Base-by-base conservation (phyloP, 2,888 invertebrate species). In the Oscheius sp. region DNA sequence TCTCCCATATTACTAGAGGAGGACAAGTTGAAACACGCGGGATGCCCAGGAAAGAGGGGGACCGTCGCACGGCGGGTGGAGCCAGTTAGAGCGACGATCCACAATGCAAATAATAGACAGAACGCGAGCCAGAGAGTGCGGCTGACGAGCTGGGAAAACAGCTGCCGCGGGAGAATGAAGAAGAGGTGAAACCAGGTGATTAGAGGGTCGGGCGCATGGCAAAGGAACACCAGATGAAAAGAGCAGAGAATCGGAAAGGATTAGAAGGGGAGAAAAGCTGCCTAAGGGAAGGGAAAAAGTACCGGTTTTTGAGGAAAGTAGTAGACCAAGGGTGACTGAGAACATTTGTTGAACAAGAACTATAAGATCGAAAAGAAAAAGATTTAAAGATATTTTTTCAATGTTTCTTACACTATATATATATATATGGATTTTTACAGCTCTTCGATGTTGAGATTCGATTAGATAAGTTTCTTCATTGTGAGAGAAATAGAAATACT, bases 1-100 rank as follows among this genome's bases (percentile, higher is more conserved):
- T 77, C 77, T 20, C 74, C 73, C 76, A 76, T 76, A 45, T 2
- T 68, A 32, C 17, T 56, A 50, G 17, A 20, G 17, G 17, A 6
- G 4, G 4, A 44, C 22, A 32, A 57, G 57, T 14, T 6, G n/a
- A n/a, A 33, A 32, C 33, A 32, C 28, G 5, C n/a, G 41, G 41
- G 61, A 24, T n/a, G 17, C 32, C 28, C 24, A 22, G 8, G 47
- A 59, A 44, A 51, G 30, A 33, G 33, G 20, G 54, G 36, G 59
- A 36, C 33, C 33, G 30, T 3, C 28, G n/a, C n/a, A n/a, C n/a
- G n/a, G n/a, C 57, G 59, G 59, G 59, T 44, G 59, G 59, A 59
- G 59, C 59, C 59, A 59, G 59, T 49, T 62, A 47, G 47, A 49
- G 49, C 47, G 36, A 62, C 32, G 20, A 47, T 24, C 28, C 26